These are phyloP conservation scores for Lepidothrix coronata DNA, from an alignment of 2,113 vertebrate species.

Conservation along the genomic window DNA sequence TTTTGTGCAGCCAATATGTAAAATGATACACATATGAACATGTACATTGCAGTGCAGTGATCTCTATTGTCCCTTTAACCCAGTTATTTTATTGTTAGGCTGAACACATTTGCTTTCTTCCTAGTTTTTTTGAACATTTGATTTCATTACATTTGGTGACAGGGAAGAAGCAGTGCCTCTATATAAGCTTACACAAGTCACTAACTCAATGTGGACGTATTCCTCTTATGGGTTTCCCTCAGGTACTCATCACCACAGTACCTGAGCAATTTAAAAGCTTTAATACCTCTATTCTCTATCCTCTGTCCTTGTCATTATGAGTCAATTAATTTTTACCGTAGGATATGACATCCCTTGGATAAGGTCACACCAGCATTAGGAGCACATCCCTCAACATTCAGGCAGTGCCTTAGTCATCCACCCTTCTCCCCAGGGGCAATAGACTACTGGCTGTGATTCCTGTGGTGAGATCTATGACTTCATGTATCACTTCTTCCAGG, in stretches of 20 bases:
- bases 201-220: not conserved
- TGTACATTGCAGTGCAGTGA: not conserved
- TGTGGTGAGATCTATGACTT: not conserved
- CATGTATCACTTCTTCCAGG: not conserved
- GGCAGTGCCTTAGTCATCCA: not conserved
- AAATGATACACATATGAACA: not conserved
- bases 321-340: not conserved
- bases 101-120: not conserved
- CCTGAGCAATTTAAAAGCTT: not conserved
- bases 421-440: not conserved
- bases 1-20: conserved; percentile 15
- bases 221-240: not conserved
- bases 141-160: not conserved
- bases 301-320: not conserved
- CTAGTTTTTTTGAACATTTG: not conserved
- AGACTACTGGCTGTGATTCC: not conserved
- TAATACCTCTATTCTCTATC: not conserved
- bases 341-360: not conserved
- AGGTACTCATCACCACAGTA: not conserved
- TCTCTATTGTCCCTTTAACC: not conserved
- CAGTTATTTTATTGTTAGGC: not conserved
- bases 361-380: not conserved
- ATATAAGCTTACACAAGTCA: not conserved
- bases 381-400: not conserved
- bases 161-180: not conserved